A percentile compares a stretch with the other conserved stretches of the same genome.
Conservation (phyloP, 2,113 vertebrate species). For the Myiagra hebetior region DNA sequence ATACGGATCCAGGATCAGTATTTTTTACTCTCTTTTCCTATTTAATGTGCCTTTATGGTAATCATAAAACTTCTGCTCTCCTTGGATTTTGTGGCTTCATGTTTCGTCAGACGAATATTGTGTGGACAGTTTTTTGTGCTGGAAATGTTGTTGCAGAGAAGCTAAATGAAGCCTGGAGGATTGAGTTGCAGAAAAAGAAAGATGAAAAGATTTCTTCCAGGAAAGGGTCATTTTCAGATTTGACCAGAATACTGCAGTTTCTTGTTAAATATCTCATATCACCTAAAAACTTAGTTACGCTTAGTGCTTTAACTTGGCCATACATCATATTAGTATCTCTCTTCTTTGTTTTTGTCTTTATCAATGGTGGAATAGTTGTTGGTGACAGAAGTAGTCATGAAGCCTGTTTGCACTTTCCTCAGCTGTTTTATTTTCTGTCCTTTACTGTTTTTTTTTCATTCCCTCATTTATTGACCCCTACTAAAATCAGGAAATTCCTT, state of each 20-base stretch:
- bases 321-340: conserved; percentile 71
- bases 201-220: conserved; percentile 76
- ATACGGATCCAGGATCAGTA: conserved; percentile 91
- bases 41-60: conserved; percentile 92
- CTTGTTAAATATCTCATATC: conserved; percentile 71
- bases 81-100: conserved; percentile 88
- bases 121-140: conserved; percentile 92
- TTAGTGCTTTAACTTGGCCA: conserved; percentile 82
- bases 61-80: conserved; percentile 88
- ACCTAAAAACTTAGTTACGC: conserved; percentile 63
- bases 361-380: conserved; percentile 90
- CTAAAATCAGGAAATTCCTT: conserved; percentile 79
- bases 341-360: conserved; percentile 79
- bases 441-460: conserved; percentile 87
- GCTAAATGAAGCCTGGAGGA: conserved; percentile 86
- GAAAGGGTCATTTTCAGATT: conserved; percentile 72
- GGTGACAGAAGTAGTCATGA: conserved; percentile 90
- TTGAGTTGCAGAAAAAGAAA: conserved; percentile 82
- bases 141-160: conserved; percentile 82
- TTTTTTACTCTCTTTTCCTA: conserved; percentile 96
- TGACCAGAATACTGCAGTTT: conserved; percentile 74
- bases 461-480: conserved; percentile 76
- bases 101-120: conserved; percentile 94
- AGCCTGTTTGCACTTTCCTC: conserved; percentile 89
- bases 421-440: conserved; percentile 91